phyloP scores from a whole-genome alignment of 2,888 invertebrate genomes.

The Furcula furcula region DNA sequence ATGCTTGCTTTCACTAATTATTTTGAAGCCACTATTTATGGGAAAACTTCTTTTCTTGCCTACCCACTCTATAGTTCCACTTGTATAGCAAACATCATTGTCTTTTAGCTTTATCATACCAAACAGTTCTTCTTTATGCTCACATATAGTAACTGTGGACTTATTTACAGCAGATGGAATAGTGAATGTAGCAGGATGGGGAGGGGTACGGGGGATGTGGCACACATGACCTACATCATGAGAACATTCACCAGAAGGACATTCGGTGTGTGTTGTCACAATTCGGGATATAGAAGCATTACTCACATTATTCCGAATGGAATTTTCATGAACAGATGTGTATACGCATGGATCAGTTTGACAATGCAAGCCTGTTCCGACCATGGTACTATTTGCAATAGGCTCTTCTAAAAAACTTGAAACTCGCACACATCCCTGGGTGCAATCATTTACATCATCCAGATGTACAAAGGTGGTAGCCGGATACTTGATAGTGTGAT shows the following conservation, averaged over 20 bases:
- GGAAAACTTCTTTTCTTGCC: slow-evolving; percentile 69
- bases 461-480: slow-evolving; percentile 60
- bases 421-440: slow-evolving; percentile 21
- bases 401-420: slow-evolving; percentile 35
- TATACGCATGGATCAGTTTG: slow-evolving; percentile 24
- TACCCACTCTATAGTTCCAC: slow-evolving; percentile 74
- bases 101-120: slow-evolving; percentile 70
- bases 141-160: slow-evolving; percentile 27
- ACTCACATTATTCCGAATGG: slow-evolving; percentile 5
- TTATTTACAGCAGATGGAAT: slow-evolving; percentile 51
- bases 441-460: slow-evolving; percentile 45
- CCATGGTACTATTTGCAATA: slow-evolving; percentile 48
- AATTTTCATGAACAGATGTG: slow-evolving; percentile 6
- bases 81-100: slow-evolving; percentile 74
- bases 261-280: slow-evolving; percentile 8
- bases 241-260: slow-evolving; percentile 20
- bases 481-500: slow-evolving; percentile 68
- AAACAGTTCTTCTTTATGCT: slow-evolving; percentile 49
- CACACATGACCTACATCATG: slow-evolving; percentile 59
- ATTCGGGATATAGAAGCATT: slow-evolving; percentile 9
- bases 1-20: slow-evolving; percentile 43
- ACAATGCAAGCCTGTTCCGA: slow-evolving; percentile 19
- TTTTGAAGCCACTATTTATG: slow-evolving; percentile 70
- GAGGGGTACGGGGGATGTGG: slow-evolving; percentile 65
- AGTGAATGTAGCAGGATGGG: slow-evolving; percentile 56